Percentiles rank a stretch among this genome's conserved stretches.
These are phyloP conservation scores for Furnarius figulus DNA, from an alignment of 2,113 vertebrate species.

Conservation along the genomic window DNA sequence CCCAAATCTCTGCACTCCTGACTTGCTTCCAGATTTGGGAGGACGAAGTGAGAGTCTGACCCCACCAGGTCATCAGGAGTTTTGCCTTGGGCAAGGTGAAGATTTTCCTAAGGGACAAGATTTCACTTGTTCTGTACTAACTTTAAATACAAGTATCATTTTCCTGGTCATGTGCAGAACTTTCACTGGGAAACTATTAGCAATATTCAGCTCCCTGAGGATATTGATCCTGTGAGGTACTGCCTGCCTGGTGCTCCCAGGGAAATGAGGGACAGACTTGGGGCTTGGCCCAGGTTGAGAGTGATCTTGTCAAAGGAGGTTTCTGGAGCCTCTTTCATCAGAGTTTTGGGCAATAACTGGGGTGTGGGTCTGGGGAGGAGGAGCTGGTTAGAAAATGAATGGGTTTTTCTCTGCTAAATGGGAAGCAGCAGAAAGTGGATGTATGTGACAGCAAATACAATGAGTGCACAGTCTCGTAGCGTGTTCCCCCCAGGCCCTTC, in stretches of 20 bases:
- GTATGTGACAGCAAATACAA: conserved; percentile 22
- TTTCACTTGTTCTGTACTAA: not conserved
- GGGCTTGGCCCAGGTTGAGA: not conserved
- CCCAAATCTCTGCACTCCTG: not conserved
- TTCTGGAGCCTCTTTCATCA: not conserved
- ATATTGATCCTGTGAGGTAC: not conserved
- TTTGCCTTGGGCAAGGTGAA: not conserved
- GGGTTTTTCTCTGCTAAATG: conserved; percentile 24
- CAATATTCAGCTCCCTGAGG: not conserved
- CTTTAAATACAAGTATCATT: not conserved
- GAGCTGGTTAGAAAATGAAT: conserved; percentile 1
- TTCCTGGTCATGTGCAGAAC: not conserved
- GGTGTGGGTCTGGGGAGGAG: not conserved
- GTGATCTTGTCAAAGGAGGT: not conserved
- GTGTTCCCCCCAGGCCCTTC: not conserved
- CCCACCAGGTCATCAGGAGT: not conserved
- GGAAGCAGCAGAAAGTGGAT: not conserved
- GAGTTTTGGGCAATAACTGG: not conserved
- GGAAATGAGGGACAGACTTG: not conserved
- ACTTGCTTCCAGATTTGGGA: not conserved
- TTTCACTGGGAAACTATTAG: not conserved
- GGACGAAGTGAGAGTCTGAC: not conserved
- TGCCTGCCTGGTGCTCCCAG: not conserved
- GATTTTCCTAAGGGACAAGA: not conserved
- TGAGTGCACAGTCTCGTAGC: not conserved